Conservation (phyloP, 53 echinoderm and acorn worm species). For the Crossaster papposus region DNA sequence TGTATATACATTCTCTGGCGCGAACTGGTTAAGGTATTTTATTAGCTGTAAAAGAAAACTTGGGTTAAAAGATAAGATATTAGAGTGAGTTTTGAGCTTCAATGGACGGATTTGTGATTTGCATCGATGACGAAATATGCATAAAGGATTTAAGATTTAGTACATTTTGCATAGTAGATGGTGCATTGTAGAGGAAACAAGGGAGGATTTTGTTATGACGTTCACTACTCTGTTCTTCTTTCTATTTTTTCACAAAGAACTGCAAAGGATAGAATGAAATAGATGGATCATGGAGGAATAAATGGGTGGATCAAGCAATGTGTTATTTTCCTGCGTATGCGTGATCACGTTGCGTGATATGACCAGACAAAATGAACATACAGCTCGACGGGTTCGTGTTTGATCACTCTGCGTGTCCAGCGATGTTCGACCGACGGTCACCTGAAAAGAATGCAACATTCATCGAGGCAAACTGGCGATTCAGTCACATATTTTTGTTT, state of each 20-base stretch:
- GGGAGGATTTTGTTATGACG: not conserved
- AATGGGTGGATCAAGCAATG: too few relatives aligned
- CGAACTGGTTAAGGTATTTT: too few relatives aligned
- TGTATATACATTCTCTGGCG: too few relatives aligned
- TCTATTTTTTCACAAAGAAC: not conserved
- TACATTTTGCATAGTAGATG: not conserved
- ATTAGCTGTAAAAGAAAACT: conserved; percentile 31
- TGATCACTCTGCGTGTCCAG: conserved; percentile 34
- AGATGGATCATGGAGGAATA: not conserved
- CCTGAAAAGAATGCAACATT: conserved; percentile 45
- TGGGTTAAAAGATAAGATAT: not conserved
- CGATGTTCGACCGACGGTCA: conserved; percentile 36
- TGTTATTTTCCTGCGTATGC: not conserved
- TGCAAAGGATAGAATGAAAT: not conserved
- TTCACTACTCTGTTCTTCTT: not conserved
- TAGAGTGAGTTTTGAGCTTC: not conserved
- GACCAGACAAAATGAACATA: conserved; percentile 23
- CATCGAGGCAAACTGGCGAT: conserved; percentile 24
- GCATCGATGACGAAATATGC: not conserved
- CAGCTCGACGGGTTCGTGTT: conserved; percentile 39
- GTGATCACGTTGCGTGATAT: not conserved
- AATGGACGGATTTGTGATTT: not conserved
- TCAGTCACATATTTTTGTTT: not conserved
- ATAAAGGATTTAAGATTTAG: not conserved
- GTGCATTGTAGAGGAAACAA: not conserved